Evolutionary conservation across 2,888 invertebrate genomes (phyloP).

Genomic region (Plutella xylostella): DNA sequence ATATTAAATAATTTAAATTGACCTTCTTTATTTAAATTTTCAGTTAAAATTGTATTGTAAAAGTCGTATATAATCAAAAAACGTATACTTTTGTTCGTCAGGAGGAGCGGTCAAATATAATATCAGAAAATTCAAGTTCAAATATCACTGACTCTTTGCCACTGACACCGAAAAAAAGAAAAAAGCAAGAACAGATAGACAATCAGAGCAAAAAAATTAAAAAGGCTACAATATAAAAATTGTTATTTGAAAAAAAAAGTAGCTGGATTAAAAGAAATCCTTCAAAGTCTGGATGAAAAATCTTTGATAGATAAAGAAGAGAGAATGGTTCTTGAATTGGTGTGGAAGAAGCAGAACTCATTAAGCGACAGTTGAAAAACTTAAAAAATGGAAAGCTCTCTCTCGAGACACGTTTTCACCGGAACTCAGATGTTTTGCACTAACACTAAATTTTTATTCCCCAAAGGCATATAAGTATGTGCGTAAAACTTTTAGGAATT

Average conservation of each 20-base stretch:
- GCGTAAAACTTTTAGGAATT: not conserved
- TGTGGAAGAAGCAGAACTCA: not conserved
- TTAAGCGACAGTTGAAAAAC: not conserved
- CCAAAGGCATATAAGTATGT: not conserved
- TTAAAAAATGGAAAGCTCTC: not conserved
- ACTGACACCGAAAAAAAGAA: not conserved
- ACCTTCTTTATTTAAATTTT: too few relatives aligned
- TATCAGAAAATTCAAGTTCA: too few relatives aligned
- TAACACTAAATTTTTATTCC: not conserved
- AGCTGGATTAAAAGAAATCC: not conserved
- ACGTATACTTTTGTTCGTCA: too few relatives aligned
- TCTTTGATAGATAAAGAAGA: constrained; percentile 1
- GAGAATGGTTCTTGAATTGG: not conserved
- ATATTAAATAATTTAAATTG: too few relatives aligned
- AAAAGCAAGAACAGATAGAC: not conserved
- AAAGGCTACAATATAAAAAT: not conserved
- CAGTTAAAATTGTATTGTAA: too few relatives aligned
- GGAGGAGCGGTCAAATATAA: too few relatives aligned
- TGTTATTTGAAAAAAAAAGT: not conserved
- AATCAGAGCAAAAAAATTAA: not conserved
- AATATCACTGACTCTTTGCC: too few relatives aligned
- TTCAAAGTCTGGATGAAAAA: not conserved
- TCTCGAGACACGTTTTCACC: not conserved
- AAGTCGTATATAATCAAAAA: too few relatives aligned
- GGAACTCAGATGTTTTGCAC: not conserved